Conservation (phyloP, 2,797 vertebrate genomes). For the Graptemys geographica region DNA sequence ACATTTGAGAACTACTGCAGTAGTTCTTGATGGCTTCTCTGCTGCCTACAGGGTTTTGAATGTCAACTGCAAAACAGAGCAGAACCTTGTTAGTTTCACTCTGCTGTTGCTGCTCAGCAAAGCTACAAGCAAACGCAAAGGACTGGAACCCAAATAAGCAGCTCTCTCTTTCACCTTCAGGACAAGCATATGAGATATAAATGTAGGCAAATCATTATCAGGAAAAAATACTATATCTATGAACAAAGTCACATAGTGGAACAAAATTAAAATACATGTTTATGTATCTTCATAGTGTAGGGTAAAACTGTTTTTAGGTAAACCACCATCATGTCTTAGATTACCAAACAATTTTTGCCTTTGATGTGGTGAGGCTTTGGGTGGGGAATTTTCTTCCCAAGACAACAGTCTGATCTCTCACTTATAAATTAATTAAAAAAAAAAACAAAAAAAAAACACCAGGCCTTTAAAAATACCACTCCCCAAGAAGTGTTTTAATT, state of each 20-base stretch:
- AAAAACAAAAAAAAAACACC: no score
- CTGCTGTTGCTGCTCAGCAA: not conserved
- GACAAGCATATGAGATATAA: not conserved
- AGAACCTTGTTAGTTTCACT: not conserved
- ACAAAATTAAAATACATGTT: not conserved
- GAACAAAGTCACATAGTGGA: not conserved
- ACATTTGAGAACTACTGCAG: no score
- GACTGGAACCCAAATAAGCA: not conserved
- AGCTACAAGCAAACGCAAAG: not conserved
- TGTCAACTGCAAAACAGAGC: not conserved
- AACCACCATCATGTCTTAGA: not conserved
- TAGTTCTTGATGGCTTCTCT: not conserved
- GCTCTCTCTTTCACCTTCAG: not conserved
- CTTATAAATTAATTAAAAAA: not conserved
- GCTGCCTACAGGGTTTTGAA: not conserved
- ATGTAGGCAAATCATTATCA: not conserved
- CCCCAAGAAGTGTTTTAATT: not conserved
- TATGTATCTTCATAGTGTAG: not conserved
- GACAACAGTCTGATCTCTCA: not conserved
- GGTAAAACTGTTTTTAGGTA: not conserved
- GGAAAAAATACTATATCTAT: not conserved
- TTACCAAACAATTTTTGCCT: not conserved
- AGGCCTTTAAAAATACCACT: fast-evolving
- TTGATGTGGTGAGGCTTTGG: not conserved
- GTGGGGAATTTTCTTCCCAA: not conserved